A percentile compares a stretch with the other conserved stretches of the same genome.
Evolutionary conservation across 2,888 invertebrate species (phyloP).

Genomic region (Psylliodes chrysocephalus): DNA sequence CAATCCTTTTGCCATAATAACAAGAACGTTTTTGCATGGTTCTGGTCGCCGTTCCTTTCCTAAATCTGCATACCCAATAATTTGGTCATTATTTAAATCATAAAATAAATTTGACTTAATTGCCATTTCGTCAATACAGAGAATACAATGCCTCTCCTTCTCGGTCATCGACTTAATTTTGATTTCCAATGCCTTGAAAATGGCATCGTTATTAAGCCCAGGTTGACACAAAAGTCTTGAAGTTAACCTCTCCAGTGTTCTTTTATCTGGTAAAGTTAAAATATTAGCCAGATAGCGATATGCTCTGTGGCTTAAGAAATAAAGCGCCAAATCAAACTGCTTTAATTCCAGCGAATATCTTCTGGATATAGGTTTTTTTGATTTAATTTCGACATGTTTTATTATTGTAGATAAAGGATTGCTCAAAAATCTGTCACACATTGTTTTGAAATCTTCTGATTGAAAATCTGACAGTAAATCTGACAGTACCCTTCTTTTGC

Average conservation of each 20-base stretch:
- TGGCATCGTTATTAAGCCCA: background rate
- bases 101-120: no score
- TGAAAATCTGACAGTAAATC: no score
- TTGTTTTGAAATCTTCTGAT: background rate
- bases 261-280: slow-evolving; percentile 6
- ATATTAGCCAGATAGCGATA: background rate
- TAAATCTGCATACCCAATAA: slow-evolving; percentile 19
- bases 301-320: slow-evolving; percentile 4
- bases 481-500: no score
- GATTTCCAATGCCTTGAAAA: slow-evolving; percentile 10
- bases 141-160: slow-evolving; percentile 17
- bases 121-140: no score
- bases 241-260: background rate
- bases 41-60: slow-evolving; percentile 19
- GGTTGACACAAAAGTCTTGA: background rate
- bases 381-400: background rate
- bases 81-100: slow-evolving; percentile 23
- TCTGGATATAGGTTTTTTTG: background rate
- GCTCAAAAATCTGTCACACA: background rate
- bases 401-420: background rate
- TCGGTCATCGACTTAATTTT: slow-evolving; percentile 11
- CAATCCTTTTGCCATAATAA: slow-evolving; percentile 13
- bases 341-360: slow-evolving; percentile 8
- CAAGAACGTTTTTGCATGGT: slow-evolving; percentile 16
- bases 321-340: slow-evolving; percentile 1